Evolutionary conservation across 2,888 invertebrate genomes (phyloP).

Genomic region (Pollenia labialis): DNA sequence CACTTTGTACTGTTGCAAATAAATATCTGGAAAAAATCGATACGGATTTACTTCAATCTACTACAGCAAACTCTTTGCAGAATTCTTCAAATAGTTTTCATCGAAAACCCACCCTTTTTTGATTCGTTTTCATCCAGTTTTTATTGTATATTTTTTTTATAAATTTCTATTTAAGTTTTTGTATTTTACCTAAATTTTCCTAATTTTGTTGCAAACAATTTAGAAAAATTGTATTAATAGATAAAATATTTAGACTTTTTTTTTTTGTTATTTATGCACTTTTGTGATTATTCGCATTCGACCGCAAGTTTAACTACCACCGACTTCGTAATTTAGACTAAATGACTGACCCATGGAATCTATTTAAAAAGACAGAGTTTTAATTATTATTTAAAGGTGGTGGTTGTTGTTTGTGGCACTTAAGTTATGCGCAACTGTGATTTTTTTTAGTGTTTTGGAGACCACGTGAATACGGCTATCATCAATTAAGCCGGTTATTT

Average conservation of each 20-base stretch:
- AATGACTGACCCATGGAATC: slow-evolving; percentile 53
- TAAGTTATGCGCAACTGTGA: slow-evolving; percentile 35
- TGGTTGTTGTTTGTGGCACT: slow-evolving; percentile 52
- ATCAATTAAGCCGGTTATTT: slow-evolving; percentile 56
- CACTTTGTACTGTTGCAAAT: neutral
- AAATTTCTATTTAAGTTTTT: neutral
- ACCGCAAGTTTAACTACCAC: slow-evolving; percentile 34
- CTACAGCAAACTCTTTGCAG: slow-evolving; percentile 25
- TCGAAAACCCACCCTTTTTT: slow-evolving; percentile 36
- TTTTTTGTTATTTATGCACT: slow-evolving; percentile 31
- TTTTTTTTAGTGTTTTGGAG: slow-evolving; percentile 6
- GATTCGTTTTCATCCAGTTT: slow-evolving; percentile 10
- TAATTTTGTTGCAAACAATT: slow-evolving; percentile 35
- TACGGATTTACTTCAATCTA: slow-evolving; percentile 51
- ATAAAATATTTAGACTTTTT: neutral
- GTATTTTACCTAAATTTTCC: slow-evolving; percentile 54
- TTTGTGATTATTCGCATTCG: slow-evolving; percentile 29
- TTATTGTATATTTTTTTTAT: neutral
- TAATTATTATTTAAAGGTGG: slow-evolving; percentile 52
- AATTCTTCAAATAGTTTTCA: slow-evolving; percentile 8
- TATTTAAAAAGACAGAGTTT: slow-evolving; percentile 58
- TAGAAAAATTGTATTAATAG: slow-evolving; percentile 9
- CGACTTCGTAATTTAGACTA: slow-evolving; percentile 36
- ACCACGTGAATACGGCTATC: slow-evolving; percentile 61
- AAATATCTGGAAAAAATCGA: slow-evolving; percentile 62